These are phyloP conservation scores for Anas platyrhynchos DNA, from an alignment of 2,113 vertebrate genomes.

Conservation along the genomic window DNA sequence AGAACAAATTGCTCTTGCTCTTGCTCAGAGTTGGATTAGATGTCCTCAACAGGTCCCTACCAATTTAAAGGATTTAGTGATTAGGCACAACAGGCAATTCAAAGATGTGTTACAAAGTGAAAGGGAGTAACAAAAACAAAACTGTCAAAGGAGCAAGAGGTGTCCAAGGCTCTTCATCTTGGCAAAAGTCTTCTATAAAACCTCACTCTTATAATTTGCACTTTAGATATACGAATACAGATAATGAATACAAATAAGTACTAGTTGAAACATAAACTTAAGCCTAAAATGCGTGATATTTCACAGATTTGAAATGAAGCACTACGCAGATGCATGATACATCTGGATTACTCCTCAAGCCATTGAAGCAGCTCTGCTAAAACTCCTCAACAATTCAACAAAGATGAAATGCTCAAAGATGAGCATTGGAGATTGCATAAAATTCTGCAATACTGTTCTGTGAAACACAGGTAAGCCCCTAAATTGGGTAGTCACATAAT, in stretches of 20 bases:
- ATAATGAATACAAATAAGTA: neutral
- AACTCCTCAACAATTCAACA: neutral
- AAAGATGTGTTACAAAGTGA: neutral
- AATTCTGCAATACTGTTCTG: neutral
- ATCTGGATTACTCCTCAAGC: neutral
- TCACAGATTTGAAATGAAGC: neutral
- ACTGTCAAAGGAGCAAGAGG: neutral
- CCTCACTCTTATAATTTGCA: neutral
- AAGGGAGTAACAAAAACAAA: neutral
- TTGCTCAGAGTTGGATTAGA: neutral
- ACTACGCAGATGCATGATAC: neutral
- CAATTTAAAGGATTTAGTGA: neutral
- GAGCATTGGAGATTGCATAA: neutral
- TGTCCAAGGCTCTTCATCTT: neutral
- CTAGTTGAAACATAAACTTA: neutral
- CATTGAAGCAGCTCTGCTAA: neutral
- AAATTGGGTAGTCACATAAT: neutral
- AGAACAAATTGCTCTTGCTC: neutral
- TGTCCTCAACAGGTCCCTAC: neutral
- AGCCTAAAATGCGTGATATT: neutral
- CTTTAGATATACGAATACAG: neutral
- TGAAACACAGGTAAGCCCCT: neutral
- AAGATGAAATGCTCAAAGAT: neutral
- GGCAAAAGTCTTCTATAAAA: neutral
- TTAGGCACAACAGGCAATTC: neutral